Conservation (phyloP, 2,797 vertebrate genomes). For the Ptychadena robeensis region DNA sequence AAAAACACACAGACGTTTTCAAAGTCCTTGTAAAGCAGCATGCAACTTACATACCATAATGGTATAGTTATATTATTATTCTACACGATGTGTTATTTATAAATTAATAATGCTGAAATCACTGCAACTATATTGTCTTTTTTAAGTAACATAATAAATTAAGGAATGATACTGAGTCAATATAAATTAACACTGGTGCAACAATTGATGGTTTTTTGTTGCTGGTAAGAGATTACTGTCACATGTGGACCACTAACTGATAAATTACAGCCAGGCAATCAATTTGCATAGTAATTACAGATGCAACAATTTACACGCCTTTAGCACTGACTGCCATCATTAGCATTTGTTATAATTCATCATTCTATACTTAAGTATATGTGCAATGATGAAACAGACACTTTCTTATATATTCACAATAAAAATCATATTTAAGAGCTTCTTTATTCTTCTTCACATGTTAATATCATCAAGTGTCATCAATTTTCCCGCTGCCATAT, state of each 20-base stretch:
- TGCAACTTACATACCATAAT: background rate
- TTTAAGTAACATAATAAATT: conserved; percentile 2
- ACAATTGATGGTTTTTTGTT: conserved; percentile 5
- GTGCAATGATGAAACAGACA: conserved; percentile 14
- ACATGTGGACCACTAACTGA: conserved; percentile 29
- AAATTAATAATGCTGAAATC: conserved; percentile 3
- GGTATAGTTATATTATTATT: background rate
- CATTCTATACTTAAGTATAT: conserved; percentile 14
- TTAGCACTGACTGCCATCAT: conserved; percentile 23
- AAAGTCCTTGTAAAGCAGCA: background rate
- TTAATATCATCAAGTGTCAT: background rate
- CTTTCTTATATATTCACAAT: background rate
- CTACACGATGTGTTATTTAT: background rate
- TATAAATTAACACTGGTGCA: conserved; percentile 18
- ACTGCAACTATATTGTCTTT: background rate
- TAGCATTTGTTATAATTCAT: conserved; percentile 11
- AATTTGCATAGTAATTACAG: conserved; percentile 38
- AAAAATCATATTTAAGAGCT: conserved; percentile 9
- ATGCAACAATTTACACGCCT: conserved; percentile 35
- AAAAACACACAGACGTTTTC: background rate
- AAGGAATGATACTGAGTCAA: background rate
- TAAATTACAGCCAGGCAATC: background rate
- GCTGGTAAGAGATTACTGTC: conserved; percentile 12
- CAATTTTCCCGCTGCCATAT: no score
- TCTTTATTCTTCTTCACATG: background rate